These are phyloP conservation scores for Lottia scabra DNA, from an alignment of 2,888 invertebrate genomes.

Conservation along the genomic window DNA sequence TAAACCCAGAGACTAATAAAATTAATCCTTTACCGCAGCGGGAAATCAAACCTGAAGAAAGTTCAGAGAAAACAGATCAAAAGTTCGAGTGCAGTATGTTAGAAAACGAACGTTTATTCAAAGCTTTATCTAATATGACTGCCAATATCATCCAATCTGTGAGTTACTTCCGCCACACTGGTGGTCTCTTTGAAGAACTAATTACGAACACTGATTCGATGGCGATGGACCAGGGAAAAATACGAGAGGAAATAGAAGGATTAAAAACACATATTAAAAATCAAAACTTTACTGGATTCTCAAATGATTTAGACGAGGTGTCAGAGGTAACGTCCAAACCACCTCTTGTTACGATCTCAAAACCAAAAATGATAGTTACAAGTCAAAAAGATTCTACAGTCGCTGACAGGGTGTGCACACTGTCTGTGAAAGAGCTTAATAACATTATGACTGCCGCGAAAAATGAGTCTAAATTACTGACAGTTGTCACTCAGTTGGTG, in stretches of 20 bases:
- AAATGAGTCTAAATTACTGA: slow-evolving; percentile 39
- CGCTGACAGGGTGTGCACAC: slow-evolving; percentile 21
- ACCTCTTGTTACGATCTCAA: background rate
- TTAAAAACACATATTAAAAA: background rate
- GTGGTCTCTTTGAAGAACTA: slow-evolving; percentile 45
- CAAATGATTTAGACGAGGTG: background rate
- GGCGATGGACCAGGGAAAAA: slow-evolving; percentile 38
- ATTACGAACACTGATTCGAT: slow-evolving; percentile 49
- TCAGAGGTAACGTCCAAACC: too few species aligned
- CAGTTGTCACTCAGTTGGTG: slow-evolving; percentile 49
- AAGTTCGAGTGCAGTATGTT: background rate
- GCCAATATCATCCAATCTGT: slow-evolving; percentile 50
- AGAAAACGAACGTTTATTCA: slow-evolving; percentile 35
- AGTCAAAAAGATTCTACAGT: slow-evolving; percentile 8
- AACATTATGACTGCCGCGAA: slow-evolving; percentile 33
- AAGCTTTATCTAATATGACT: slow-evolving; percentile 45
- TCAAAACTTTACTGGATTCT: background rate
- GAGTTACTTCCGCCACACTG: slow-evolving; percentile 46
- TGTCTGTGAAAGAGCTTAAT: slow-evolving; percentile 27
- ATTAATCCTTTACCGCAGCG: background rate
- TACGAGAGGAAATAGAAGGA: background rate
- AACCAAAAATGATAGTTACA: background rate
- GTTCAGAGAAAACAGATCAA: too few species aligned
- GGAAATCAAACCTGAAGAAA: background rate
- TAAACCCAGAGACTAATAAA: background rate